Evolutionary conservation across 2,888 invertebrate species (phyloP).

Genomic region (Nomada ferruginata): DNA sequence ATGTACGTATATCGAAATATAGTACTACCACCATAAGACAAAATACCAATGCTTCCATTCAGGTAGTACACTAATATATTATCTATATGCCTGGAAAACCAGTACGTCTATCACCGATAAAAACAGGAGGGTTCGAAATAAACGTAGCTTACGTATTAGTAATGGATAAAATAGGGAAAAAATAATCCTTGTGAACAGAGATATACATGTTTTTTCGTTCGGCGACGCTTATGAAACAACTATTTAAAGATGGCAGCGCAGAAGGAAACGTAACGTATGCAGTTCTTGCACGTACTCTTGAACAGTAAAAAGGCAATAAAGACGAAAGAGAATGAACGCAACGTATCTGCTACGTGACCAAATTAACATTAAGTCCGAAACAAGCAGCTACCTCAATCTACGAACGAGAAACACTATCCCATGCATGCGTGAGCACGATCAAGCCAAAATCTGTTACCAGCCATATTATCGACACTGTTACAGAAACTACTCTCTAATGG

Average conservation of each 20-base stretch:
- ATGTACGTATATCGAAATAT: background rate
- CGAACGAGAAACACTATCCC: background rate
- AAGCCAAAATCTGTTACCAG: conserved; percentile 13
- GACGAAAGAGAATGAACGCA: conserved; percentile 27
- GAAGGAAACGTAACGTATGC: background rate
- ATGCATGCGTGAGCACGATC: background rate
- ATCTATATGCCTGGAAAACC: too few relatives aligned
- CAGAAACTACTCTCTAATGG: conserved; percentile 14
- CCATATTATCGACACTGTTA: conserved; percentile 16
- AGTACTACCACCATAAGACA: background rate
- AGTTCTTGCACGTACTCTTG: conserved; percentile 23
- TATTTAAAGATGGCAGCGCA: background rate
- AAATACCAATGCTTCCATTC: background rate
- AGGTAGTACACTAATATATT: background rate
- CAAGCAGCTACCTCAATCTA: conserved; percentile 6
- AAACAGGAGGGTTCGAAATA: background rate
- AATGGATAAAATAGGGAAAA: background rate
- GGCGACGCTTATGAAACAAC: background rate
- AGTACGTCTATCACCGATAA: too few relatives aligned
- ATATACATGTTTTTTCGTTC: background rate
- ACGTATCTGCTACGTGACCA: conserved; percentile 39
- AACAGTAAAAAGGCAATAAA: conserved; percentile 15
- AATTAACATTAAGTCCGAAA: conserved; percentile 38
- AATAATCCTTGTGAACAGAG: background rate
- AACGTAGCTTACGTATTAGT: background rate